A percentile compares a stretch with the other conserved stretches of the same genome.
phyloP scores from a whole-genome alignment of 2,888 invertebrate genomes.

The Tipula vernalis region DNA sequence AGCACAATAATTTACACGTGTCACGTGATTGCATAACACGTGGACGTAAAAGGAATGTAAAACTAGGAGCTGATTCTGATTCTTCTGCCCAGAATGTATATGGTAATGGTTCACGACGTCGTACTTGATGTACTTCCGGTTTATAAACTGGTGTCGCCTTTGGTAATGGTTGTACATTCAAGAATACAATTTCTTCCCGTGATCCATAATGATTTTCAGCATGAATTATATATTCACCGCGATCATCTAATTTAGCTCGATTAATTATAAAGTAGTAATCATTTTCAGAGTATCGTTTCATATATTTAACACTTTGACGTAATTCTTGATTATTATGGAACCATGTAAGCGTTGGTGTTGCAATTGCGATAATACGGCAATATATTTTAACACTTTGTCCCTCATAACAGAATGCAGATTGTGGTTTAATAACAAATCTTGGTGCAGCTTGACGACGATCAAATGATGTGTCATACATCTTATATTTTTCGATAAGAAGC shows the following conservation, averaged over 20 bases:
- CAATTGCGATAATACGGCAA: constrained; percentile 90
- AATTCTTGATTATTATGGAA: constrained; percentile 85
- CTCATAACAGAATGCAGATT: constrained; percentile 91
- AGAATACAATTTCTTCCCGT: constrained; percentile 90
- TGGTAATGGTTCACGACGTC: constrained; percentile 68
- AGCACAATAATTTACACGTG: constrained; percentile 95
- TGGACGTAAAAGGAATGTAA: constrained; percentile 96
- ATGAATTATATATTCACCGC: constrained; percentile 93
- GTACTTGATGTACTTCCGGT: constrained; percentile 55
- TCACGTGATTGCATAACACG: constrained; percentile 94
- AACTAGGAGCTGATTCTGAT: constrained; percentile 85
- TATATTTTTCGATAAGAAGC: constrained; percentile 89
- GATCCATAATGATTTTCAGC: constrained; percentile 96
- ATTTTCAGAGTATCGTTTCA: constrained; percentile 94
- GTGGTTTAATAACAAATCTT: constrained; percentile 93
- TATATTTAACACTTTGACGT: constrained; percentile 94
- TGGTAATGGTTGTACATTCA: constrained; percentile 75
- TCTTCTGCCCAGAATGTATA: constrained; percentile 89
- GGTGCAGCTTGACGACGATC: constrained; percentile 97
- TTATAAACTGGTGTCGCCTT: constrained; percentile 36
- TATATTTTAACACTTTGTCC: constrained; percentile 96
- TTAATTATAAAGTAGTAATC: constrained; percentile 97
- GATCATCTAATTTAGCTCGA: constrained; percentile 86
- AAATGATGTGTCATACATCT: constrained; percentile 90
- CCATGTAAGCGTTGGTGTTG: constrained; percentile 93